Evolutionary conservation across 2,797 vertebrate species (phyloP), one percentile per base, ranked within the genome.

Genomic region (Nyctibius grandis): DNA sequence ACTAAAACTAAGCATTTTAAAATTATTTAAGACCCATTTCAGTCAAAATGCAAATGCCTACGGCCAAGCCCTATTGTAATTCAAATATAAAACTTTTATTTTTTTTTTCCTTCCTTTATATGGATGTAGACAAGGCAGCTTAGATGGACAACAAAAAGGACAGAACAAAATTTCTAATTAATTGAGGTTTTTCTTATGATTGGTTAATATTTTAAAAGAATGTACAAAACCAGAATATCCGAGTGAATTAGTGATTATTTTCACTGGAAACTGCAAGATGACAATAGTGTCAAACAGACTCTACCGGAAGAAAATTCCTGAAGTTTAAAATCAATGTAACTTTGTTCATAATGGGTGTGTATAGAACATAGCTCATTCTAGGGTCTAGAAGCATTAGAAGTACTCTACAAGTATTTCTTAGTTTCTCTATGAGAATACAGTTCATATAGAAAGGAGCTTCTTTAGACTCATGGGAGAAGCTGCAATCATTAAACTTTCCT

Each of bases 1-100:
- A 91, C 63, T 70, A 77, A 94, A 95, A 57, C 28, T 51, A 91
- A 92, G 25, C 57, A 91, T 91, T 93, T 96, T 72, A 75, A 50
- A 74, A 95, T 75, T 34, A 79, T 33, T 83, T 77, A 85, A 91
- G 40, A 72, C 8, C 3, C 10, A 33, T 28, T 79, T 65, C 44
- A 69, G 54, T 26, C 53, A 57, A 29, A 40, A 28, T 12, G 18
- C 26, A 63, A 89, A 79, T 18, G 9, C 10, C 57, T 68, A 23
- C 3, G 19, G 45, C 13, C 33, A 79, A 89, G 31, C 15, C 12
- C 47, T 36, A 70, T 2, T 36, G 13, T 12, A 88, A 68, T 33
- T 75, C 36, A 72, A 34, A 79, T 38, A 12, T 5, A 88, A 85
- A 83, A 29, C 6, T 14, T 42, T 6, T n/a, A 15, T 23, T 17